These are phyloP conservation scores for Ypsolopha sequella DNA, from an alignment of 2,888 invertebrate genomes.

Conservation along the genomic window DNA sequence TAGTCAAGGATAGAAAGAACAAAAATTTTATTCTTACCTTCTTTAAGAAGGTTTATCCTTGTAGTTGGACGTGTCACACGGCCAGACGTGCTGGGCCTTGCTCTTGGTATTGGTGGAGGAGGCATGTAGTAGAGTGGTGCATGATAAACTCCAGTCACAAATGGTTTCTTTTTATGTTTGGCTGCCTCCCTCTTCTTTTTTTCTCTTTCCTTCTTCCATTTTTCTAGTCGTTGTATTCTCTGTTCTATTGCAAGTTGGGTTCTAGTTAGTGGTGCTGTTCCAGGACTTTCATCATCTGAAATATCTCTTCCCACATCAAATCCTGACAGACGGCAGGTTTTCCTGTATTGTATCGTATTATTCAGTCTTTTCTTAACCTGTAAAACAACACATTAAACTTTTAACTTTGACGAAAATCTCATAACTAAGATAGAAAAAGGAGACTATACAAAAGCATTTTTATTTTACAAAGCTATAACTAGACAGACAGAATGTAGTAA, in stretches of 20 bases:
- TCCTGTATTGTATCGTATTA: conserved; percentile 29
- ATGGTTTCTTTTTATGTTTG: conserved; percentile 46
- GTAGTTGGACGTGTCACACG: conserved; percentile 39
- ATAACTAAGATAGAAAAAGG: too few relatives aligned
- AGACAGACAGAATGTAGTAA: too few relatives aligned
- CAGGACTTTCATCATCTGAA: conserved; percentile 23
- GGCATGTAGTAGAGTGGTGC: conserved; percentile 30
- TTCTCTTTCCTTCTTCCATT: conserved; percentile 57
- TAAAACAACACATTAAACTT: conserved; percentile 20
- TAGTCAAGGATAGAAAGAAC: too few relatives aligned
- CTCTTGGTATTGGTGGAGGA: conserved; percentile 35
- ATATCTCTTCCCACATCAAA: conserved; percentile 45
- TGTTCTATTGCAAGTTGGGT: conserved; percentile 29
- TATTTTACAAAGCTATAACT: too few relatives aligned
- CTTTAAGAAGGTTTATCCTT: conserved; percentile 37
- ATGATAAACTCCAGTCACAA: conserved; percentile 37
- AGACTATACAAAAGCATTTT: too few relatives aligned
- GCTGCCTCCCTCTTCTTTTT: conserved; percentile 39
- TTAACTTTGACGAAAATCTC: too few relatives aligned
- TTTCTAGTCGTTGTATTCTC: conserved; percentile 40
- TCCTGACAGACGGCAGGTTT: conserved; percentile 31
- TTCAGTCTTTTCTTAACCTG: conserved; percentile 44
- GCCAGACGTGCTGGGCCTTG: conserved; percentile 38
- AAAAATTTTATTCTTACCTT: conserved; percentile 27
- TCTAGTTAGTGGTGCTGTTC: conserved; percentile 16